Base-by-base conservation (phyloP, 2,113 vertebrate genomes). In the Chunga burmeisteri region DNA sequence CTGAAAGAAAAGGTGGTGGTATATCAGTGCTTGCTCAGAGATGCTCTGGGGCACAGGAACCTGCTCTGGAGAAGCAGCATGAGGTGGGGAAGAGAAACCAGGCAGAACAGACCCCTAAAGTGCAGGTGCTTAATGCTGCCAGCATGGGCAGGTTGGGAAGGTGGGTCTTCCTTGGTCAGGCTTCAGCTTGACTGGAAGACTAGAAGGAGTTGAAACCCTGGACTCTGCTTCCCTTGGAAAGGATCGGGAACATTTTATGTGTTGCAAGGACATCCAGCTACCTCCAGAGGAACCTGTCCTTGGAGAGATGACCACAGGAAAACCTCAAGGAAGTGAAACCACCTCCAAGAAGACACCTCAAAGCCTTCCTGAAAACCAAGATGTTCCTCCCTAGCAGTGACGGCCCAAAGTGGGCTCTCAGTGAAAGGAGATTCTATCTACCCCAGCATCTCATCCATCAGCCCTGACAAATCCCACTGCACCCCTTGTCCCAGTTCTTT, bases 51-150 rank as follows among this genome's bases (percentile, higher is more conserved):
- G 30, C 20, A 58, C 30, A 78, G 70, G 42, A 92, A 85, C 47
- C 55, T 10, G 6, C 66, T 87, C 77, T 36, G n/a, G 84, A 88
- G 52, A 67, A 81, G 81, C 49, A 81, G 36, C 63, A 29, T 1
- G 6, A 85, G 44, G 42, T 67, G 59, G 38, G 81, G 67, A 73
- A 90, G 44, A 89, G 59, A 93, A 86, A 85, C 46, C 78, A 94
- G 91, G 83, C 73, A 85, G 59, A 79, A 86, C 67, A 93, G 90
- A 89, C 29, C 74, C 78, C 80, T 97, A 97, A 98, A 97, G 97
- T 97, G 96, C 96, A 93, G 94, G 95, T 97, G 97, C 97, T 97
- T 94, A 92, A 90, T 83, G 55, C 63, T 92, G 95, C 93, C 96
- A 84, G 14, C 9, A 0, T 36, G 68, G 93, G 82, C 94, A 95